phyloP scores from a whole-genome alignment of 2,797 vertebrate species.

The Chelonia mydas region DNA sequence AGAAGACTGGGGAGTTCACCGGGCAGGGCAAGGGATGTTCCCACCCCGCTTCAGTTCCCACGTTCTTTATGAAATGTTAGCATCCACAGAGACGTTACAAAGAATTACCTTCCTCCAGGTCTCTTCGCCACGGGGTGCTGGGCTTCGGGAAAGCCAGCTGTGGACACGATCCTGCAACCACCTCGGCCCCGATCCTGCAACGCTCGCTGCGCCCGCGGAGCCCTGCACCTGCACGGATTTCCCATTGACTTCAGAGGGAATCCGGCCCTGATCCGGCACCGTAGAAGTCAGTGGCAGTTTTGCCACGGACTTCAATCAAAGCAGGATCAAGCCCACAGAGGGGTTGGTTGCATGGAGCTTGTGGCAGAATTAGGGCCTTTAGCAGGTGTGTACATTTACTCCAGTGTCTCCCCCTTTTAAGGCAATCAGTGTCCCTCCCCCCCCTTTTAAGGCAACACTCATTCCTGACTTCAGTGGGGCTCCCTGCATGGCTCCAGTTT shows the following conservation, averaged over 20 bases:
- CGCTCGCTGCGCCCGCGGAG: background rate
- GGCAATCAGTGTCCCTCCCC: background rate
- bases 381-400: background rate
- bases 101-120: too few relatives aligned
- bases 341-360: background rate
- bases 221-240: too few relatives aligned
- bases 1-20: too few relatives aligned
- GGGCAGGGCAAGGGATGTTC: too few relatives aligned
- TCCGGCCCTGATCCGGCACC: background rate
- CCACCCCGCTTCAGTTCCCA: background rate
- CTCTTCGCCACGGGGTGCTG: too few relatives aligned
- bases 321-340: background rate
- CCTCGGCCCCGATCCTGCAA: background rate
- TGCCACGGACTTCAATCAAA: background rate
- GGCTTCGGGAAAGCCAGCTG: background rate
- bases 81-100: too few relatives aligned
- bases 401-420: background rate
- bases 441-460: background rate
- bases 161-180: background rate
- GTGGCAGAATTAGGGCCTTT: background rate
- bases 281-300: background rate
- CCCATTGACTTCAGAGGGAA: background rate
- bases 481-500: background rate
- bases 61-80: background rate
- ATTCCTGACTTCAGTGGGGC: background rate